These are phyloP conservation scores for Recurvirostra avosetta DNA, from an alignment of 2,113 vertebrate species.

Conservation along the genomic window DNA sequence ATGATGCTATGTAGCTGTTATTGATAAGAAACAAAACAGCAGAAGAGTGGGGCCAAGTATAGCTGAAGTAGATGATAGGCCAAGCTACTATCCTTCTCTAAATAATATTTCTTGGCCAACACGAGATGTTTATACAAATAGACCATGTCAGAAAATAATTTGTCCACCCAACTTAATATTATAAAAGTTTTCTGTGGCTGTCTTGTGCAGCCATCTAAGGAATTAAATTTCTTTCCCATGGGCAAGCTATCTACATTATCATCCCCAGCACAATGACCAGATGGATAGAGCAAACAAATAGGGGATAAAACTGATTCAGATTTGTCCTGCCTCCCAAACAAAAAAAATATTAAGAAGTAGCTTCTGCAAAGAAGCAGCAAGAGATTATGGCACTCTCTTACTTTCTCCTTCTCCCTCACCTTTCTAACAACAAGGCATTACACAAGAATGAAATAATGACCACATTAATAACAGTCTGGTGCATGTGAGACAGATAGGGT, in stretches of 20 bases:
- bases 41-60: neutral
- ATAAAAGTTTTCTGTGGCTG: neutral
- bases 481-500: neutral
- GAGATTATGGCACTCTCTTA: neutral
- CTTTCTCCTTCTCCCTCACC: neutral
- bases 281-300: neutral
- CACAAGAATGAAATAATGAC: neutral
- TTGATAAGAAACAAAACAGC: neutral
- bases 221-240: neutral
- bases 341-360: neutral
- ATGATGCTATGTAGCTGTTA: neutral
- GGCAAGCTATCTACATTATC: neutral
- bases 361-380: neutral
- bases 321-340: neutral
- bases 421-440: neutral
- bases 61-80: neutral
- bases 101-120: slow-evolving; percentile 17
- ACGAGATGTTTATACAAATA: slow-evolving; percentile 4
- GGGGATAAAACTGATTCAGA: neutral
- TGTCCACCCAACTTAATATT: neutral
- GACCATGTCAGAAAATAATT: slow-evolving; percentile 8
- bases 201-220: neutral
- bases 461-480: neutral
- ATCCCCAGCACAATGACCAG: neutral
- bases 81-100: slow-evolving; percentile 5